phyloP scores from a whole-genome alignment of 2,888 invertebrate species.

The Herminia tarsipennalis region DNA sequence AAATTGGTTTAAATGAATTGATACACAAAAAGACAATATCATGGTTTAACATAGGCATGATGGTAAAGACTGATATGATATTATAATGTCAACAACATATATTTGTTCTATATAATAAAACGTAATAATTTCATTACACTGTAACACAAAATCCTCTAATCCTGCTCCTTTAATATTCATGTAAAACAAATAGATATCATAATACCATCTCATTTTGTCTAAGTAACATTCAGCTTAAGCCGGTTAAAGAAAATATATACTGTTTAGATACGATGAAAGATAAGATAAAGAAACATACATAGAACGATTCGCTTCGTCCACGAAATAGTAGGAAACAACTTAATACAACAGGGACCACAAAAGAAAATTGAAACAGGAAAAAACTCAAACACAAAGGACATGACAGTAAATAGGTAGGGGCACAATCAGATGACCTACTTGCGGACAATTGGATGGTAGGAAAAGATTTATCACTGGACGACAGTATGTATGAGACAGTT shows the following conservation, averaged over 20 bases:
- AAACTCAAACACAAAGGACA: constrained; percentile 64
- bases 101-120: no score
- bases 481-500: constrained; percentile 49
- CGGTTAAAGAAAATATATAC: constrained; percentile 20
- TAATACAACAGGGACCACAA: constrained; percentile 69
- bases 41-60: no score
- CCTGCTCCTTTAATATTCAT: background rate
- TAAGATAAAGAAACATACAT: constrained; percentile 44
- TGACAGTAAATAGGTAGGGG: constrained; percentile 71
- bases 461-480: constrained; percentile 73
- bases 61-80: no score
- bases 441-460: constrained; percentile 74
- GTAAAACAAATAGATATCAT: background rate
- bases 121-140: no score
- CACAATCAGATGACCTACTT: constrained; percentile 79
- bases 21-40: no score
- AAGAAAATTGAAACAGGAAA: constrained; percentile 78
- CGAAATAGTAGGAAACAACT: constrained; percentile 66
- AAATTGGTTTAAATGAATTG: no score
- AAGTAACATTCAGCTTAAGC: constrained; percentile 4
- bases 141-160: no score
- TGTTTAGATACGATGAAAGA: constrained; percentile 25
- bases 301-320: constrained; percentile 41
- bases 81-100: no score
- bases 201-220: constrained; percentile 7